These are phyloP conservation scores for Calliopsis andreniformis DNA, from an alignment of 1,140 invertebrate genomes.

Conservation along the genomic window DNA sequence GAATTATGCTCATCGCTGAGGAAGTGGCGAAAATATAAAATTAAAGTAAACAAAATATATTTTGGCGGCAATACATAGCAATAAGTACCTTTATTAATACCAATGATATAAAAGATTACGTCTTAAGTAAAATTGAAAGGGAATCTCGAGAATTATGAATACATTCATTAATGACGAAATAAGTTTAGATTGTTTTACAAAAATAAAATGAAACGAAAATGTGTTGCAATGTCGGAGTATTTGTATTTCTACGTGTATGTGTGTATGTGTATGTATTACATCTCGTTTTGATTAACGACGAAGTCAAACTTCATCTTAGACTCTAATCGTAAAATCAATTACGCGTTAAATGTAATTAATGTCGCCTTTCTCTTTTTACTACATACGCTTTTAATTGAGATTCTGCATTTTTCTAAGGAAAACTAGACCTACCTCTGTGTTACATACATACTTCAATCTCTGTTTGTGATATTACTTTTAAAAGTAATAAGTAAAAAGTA, in stretches of 20 bases:
- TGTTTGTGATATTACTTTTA: slow-evolving; percentile 29
- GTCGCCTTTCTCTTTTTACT: slow-evolving; percentile 2
- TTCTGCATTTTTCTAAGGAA: slow-evolving; percentile 17
- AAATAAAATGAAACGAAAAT: neutral
- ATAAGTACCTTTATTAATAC: neutral
- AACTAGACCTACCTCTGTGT: slow-evolving; percentile 39
- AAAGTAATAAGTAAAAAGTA: too few species aligned
- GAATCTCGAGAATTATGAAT: neutral
- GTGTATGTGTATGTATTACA: neutral
- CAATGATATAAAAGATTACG: neutral
- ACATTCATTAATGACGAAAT: too few species aligned
- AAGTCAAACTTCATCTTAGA: neutral
- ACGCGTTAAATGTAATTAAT: neutral
- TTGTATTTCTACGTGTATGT: slow-evolving; percentile 2
- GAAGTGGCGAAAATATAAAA: neutral
- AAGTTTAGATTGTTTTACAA: too few species aligned
- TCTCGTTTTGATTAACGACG: too few species aligned
- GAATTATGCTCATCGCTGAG: neutral
- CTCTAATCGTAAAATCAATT: slow-evolving; percentile 5
- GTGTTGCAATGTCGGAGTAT: neutral
- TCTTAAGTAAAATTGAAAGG: neutral
- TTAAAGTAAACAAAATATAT: neutral
- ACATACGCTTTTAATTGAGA: neutral
- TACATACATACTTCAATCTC: slow-evolving; percentile 32
- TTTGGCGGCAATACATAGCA: neutral